These are phyloP conservation scores for Amphipyra berbera DNA, from an alignment of 2,888 invertebrate genomes.

Conservation along the genomic window DNA sequence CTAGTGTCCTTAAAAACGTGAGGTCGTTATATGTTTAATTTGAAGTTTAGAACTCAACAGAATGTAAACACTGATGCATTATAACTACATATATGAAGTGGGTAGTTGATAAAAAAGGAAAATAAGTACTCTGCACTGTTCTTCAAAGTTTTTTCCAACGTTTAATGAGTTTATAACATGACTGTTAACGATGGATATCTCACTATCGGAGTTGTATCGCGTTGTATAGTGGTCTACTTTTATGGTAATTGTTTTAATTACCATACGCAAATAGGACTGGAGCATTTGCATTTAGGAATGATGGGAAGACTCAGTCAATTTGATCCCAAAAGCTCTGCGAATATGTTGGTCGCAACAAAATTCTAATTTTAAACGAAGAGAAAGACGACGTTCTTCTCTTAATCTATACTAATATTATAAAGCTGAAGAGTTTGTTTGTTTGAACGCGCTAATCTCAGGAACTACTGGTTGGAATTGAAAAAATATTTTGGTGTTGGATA, in stretches of 20 bases:
- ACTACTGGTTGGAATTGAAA: too few species aligned
- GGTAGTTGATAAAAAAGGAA: too few species aligned
- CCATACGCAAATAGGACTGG: constrained; percentile 1
- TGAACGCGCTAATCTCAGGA: too few species aligned
- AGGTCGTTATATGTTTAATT: constrained; percentile 11
- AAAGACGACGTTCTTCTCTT: background rate
- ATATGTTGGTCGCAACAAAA: background rate
- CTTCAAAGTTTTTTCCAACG: too few species aligned
- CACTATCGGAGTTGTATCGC: constrained; percentile 28
- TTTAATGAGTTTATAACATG: constrained; percentile 18
- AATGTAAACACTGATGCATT: constrained; percentile 25
- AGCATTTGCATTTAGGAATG: background rate
- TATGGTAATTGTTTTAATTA: constrained; percentile 21
- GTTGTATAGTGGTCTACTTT: background rate
- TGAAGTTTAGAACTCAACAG: background rate
- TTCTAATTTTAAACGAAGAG: too few species aligned
- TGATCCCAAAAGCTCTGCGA: background rate
- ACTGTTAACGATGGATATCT: constrained; percentile 20
- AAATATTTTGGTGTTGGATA: too few species aligned
- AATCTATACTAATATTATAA: too few species aligned
- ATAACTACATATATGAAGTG: background rate
- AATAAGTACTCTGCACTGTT: too few species aligned
- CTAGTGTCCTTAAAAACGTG: constrained; percentile 4
- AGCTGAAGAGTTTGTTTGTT: too few species aligned
- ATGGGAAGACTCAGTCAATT: background rate